Evolutionary conservation across 2,797 vertebrate genomes (phyloP), one percentile per base, ranked within the genome.

Genomic region (Eulemur albifrons): DNA sequence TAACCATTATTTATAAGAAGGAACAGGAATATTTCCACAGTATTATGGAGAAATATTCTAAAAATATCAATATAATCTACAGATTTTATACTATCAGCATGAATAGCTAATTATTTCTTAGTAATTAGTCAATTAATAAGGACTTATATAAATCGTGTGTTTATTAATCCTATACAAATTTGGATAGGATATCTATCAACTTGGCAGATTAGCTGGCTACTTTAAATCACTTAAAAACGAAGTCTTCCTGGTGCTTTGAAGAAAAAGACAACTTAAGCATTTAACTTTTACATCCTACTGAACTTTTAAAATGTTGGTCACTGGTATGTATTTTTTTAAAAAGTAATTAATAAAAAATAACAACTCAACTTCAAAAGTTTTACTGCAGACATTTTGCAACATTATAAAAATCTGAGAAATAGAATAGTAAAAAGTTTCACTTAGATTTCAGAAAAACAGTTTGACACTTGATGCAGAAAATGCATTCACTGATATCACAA

Each of bases 161-260:
- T 95, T 91, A 89, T 35, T 79, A 75, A 76, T 61, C 50, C 52
- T 82, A 93, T 18, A 87, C 48, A 96, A 91, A 93, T 90, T 61
- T 94, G 30, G 4, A 27, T 69, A 23, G 40, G 48, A 82, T 50
- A 17, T 27, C 43, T 84, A 54, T 38, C 38, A 92, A 85, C 84
- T 3, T 82, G 20, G 4, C 48, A 95, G 91, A 90, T 27, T 89
- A 80, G 38, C 43, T 30, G 90, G 17, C 73, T 45, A 91, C 59
- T 86, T 91, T 69, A 94, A 90, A 90, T 88, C 65, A 80, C 40
- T 77, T 96, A 93, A 94, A 93, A 38, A 90, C 30, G 63, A 92
- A 83, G 27, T 85, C 17, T 21, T 93, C 21, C 13, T 90, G 27
- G 32, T 50, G 32, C 43, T 94, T 70, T 90, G 57, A 95, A 48